Base-by-base conservation (phyloP, 1,140 invertebrate genomes). In the Lasioglossum albipes region DNA sequence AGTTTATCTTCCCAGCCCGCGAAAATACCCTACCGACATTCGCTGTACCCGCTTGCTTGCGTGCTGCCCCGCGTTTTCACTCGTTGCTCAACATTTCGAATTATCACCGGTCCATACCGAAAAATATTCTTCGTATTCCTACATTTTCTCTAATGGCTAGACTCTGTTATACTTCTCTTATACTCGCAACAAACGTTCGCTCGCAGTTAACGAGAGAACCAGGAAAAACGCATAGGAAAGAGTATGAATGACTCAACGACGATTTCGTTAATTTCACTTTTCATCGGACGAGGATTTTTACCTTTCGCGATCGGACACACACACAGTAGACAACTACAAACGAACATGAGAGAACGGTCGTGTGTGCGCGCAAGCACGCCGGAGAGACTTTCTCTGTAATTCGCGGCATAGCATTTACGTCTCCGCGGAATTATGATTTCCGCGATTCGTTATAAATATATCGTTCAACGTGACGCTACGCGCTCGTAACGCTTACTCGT, bases 381-480 rank as follows among this genome's bases (percentile, higher is more conserved):
- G 54, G n/a, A 18, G 75, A 54, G 31, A 84, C 84, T 85, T 85
- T 85, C 82, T 85, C 84, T 70, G 71, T 69, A 82, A 84, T 81
- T 83, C 71, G 66, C 83, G 70, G 77, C 67, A 42, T 16, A 61
- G 57, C 27, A 27, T 74, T 67, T 59, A 68, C 76, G 82, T 85
- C 75, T 70, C 73, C 36, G 54, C 74, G 52, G 66, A 81, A 75
- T 85, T 76, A 85, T 81, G 78, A 81, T 85, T 85, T 85, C 84
- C 83, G 83, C 74, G 83, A 80, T 84, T 75, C 70, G 83, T 80
- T 79, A 79, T 77, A 84, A 84, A 85, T 81, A 65, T 65, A 79
- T 49, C 49, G 59, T 67, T 59, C 9, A 27, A 74, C 70, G 27
- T 67, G 77, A 74, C 77, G 77, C 62, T 74, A 81, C 73, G 59